phyloP scores from a whole-genome alignment of 2,888 invertebrate species.

The Bombyx huttoni region DNA sequence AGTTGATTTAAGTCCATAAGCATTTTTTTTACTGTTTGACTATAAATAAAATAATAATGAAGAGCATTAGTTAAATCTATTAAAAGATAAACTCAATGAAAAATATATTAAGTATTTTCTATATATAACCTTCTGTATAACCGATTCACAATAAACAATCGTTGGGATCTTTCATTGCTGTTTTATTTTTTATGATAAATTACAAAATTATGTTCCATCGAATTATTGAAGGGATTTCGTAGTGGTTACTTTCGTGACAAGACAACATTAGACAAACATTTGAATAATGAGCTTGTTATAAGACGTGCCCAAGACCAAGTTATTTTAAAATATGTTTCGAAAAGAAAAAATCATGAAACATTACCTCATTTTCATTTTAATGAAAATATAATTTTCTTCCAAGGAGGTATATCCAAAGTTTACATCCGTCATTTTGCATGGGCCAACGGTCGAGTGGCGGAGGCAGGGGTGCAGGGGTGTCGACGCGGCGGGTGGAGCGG shows the following conservation, averaged over 20 bases:
- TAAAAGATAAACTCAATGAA: no score
- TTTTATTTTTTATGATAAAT: no score
- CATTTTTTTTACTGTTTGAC: no score
- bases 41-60: no score
- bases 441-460: slow-evolving; percentile 68
- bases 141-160: no score
- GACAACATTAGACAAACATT: not conserved
- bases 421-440: slow-evolving; percentile 74
- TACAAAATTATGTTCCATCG: no score
- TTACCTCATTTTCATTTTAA: slow-evolving; percentile 65
- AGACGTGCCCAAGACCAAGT: slow-evolving; percentile 8
- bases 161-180: no score
- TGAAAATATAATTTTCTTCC: slow-evolving; percentile 69
- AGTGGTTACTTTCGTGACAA: slow-evolving; percentile 5
- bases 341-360: slow-evolving; percentile 31
- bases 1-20: no score
- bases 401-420: slow-evolving; percentile 71
- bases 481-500: slow-evolving; percentile 59
- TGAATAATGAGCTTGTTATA: slow-evolving; percentile 12
- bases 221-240: no score
- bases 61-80: no score
- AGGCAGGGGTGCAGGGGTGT: slow-evolving; percentile 54
- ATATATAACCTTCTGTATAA: no score
- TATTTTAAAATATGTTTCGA: slow-evolving; percentile 2
- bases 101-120: no score